These are phyloP conservation scores for Premnoplex brunnescens DNA, from an alignment of 2,797 vertebrate genomes.

Conservation along the genomic window DNA sequence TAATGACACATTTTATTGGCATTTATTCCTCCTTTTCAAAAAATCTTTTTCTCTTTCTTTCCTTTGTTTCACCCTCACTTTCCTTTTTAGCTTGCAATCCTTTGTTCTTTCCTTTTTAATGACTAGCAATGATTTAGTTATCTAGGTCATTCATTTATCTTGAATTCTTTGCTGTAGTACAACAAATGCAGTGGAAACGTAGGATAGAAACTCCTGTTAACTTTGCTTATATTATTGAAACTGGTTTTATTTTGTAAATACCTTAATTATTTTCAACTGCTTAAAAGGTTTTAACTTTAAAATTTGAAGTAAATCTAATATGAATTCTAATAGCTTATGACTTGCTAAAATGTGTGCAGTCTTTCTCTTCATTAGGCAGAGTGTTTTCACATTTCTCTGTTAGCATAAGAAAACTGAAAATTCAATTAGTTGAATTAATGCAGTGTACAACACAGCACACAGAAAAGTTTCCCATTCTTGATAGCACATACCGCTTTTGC, in stretches of 20 bases:
- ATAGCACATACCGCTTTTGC: slow-evolving; percentile 1
- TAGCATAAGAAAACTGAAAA: slow-evolving; percentile 57
- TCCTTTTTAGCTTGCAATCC: background rate
- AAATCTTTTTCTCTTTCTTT: background rate
- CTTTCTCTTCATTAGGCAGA: slow-evolving; percentile 45
- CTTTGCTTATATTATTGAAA: background rate
- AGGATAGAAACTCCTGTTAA: background rate
- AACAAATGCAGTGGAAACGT: slow-evolving; percentile 11
- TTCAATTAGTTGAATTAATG: slow-evolving; percentile 66
- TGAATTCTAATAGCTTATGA: slow-evolving; percentile 6
- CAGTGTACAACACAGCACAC: slow-evolving; percentile 43
- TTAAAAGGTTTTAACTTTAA: slow-evolving; percentile 16
- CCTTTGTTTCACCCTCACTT: slow-evolving; percentile 11
- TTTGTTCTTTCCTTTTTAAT: slow-evolving; percentile 55
- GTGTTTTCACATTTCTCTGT: slow-evolving; percentile 49
- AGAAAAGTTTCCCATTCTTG: slow-evolving; percentile 18
- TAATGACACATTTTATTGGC: background rate
- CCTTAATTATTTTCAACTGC: slow-evolving; percentile 1
- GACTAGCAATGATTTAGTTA: slow-evolving; percentile 41
- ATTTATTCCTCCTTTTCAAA: background rate
- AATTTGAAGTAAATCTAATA: slow-evolving; percentile 5
- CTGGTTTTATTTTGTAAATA: background rate
- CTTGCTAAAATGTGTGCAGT: slow-evolving; percentile 26
- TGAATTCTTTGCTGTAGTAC: slow-evolving; percentile 29
- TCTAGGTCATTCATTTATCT: slow-evolving; percentile 62